Conservation (phyloP, 1,140 invertebrate genomes). For the Dendrolimus kikuchii region DNA sequence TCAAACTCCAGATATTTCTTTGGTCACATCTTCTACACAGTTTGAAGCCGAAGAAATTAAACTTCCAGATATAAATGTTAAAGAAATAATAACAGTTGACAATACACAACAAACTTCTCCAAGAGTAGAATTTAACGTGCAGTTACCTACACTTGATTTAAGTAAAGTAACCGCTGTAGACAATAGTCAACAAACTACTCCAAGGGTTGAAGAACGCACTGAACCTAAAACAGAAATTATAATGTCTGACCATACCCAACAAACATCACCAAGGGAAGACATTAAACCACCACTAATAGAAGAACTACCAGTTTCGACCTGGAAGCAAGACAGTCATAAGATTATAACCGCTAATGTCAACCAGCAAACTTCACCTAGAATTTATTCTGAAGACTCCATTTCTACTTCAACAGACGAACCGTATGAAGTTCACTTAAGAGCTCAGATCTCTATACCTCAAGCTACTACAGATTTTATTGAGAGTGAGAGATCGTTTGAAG, state of each 20-base stretch:
- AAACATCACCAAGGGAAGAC: constrained; percentile 39
- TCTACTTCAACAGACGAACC: constrained; percentile 73
- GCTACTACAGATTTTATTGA: constrained; percentile 47
- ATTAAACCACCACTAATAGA: constrained; percentile 41
- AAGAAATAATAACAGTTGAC: constrained; percentile 34
- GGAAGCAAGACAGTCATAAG: constrained; percentile 25
- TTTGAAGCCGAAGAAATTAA: constrained; percentile 28
- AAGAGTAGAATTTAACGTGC: constrained; percentile 16
- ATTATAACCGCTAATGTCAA: constrained; percentile 52
- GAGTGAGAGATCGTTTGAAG: constrained; percentile 38
- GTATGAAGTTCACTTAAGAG: constrained; percentile 76
- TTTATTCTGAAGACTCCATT: constrained; percentile 50
- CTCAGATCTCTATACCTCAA: constrained; percentile 75
- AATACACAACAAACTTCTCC: constrained; percentile 61
- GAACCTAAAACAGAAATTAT: constrained; percentile 17
- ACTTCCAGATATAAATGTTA: constrained; percentile 9
- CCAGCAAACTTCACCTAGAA: constrained; percentile 72
- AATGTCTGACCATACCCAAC: constrained; percentile 35
- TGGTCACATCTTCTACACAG: constrained; percentile 46
- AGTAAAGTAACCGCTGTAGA: constrained; percentile 16
- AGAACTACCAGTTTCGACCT: constrained; percentile 25
- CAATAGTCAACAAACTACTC: constrained; percentile 25
- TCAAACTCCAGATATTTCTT: constrained; percentile 58
- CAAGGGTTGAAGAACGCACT: constrained; percentile 5
- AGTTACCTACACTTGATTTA: constrained; percentile 7